These are phyloP conservation scores for Antheraea yamamai DNA, from an alignment of 2,888 invertebrate species.

Conservation along the genomic window DNA sequence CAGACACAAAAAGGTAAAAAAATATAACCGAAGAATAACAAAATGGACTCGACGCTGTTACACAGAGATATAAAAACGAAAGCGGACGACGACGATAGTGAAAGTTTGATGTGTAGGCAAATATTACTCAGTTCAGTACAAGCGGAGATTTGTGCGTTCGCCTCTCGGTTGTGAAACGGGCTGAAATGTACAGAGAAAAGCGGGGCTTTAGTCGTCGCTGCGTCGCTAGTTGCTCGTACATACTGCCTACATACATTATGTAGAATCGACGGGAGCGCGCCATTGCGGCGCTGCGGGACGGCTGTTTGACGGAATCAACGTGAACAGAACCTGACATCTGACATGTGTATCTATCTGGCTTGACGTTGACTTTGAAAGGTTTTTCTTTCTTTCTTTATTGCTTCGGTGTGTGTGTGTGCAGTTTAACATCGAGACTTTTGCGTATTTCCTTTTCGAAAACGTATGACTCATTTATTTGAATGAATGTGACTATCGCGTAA, in stretches of 20 bases:
- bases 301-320: constrained; percentile 66
- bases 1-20: constrained; percentile 47
- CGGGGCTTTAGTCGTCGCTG: constrained; percentile 50
- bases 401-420: background rate
- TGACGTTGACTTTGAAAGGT: constrained; percentile 51
- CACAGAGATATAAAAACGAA: constrained; percentile 78
- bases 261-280: constrained; percentile 43
- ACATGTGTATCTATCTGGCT: constrained; percentile 63
- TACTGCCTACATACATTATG: constrained; percentile 64
- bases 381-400: constrained; percentile 31
- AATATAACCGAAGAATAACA: constrained; percentile 60
- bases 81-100: constrained; percentile 76
- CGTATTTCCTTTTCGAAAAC: background rate
- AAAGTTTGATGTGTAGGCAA: constrained; percentile 83
- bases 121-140: constrained; percentile 70
- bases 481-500: background rate
- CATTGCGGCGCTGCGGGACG: constrained; percentile 45
- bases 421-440: constrained; percentile 8
- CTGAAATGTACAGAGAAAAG: constrained; percentile 59
- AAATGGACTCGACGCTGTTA: constrained; percentile 62
- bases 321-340: constrained; percentile 74
- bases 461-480: background rate
- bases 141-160: constrained; percentile 77
- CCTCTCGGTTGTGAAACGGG: constrained; percentile 66
- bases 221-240: constrained; percentile 36